Evolutionary conservation across 2,113 vertebrate species (phyloP).

Genomic region (Scomber scombrus): DNA sequence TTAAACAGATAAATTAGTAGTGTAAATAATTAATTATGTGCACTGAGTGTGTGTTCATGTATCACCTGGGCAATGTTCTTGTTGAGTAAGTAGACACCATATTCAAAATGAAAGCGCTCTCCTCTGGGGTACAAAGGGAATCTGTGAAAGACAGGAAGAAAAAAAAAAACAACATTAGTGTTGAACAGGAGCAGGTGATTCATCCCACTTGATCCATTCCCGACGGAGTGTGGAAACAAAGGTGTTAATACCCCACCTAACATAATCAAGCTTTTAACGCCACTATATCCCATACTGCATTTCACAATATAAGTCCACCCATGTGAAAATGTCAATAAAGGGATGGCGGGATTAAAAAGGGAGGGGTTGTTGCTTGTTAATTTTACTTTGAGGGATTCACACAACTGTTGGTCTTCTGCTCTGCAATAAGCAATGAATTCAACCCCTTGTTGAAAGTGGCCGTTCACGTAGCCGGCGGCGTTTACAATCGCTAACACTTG

Average conservation of each 20-base stretch:
- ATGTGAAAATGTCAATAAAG: constrained; percentile 35
- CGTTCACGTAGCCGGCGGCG: constrained; percentile 24
- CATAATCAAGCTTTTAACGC: neutral
- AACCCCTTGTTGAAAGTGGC: constrained; percentile 19
- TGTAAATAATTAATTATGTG: neutral
- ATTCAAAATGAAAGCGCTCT: constrained; percentile 98
- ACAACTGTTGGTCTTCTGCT: constrained; percentile 21
- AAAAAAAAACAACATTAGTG: constrained; percentile 14
- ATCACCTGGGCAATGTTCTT: constrained; percentile 99
- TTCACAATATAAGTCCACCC: neutral
- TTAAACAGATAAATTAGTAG: neutral
- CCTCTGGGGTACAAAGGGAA: constrained; percentile 96
- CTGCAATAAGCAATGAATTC: constrained; percentile 22
- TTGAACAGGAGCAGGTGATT: constrained; percentile 30
- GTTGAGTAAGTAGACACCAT: constrained; percentile 98
- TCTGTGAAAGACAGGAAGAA: constrained; percentile 79
- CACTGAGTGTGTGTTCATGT: constrained; percentile 1
- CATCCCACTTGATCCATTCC: neutral
- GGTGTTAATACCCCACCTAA: neutral
- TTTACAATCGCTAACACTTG: constrained; percentile 38
- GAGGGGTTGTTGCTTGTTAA: constrained; percentile 30
- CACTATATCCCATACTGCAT: constrained; percentile 17
- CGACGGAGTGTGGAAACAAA: constrained; percentile 13
- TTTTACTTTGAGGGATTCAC: constrained; percentile 32
- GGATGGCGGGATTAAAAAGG: constrained; percentile 8